Conservation (phyloP, 1,140 invertebrate species). For the Papilio polytes region DNA sequence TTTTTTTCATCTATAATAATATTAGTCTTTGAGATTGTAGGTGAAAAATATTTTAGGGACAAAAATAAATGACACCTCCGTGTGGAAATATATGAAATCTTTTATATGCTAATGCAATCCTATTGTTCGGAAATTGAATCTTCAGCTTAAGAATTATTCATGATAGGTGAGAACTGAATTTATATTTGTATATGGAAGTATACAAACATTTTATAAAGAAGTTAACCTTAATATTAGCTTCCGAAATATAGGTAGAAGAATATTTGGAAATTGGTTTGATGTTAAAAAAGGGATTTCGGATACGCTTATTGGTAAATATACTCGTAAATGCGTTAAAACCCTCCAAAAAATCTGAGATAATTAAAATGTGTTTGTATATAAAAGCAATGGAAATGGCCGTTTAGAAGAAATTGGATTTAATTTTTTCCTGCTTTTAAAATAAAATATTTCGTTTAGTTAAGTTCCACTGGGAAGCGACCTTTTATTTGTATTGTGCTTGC, state of each 20-base stretch:
- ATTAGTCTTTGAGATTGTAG: background rate
- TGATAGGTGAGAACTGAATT: slow-evolving; percentile 59
- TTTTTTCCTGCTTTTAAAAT: slow-evolving; percentile 25
- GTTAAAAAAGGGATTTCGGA: too few relatives aligned
- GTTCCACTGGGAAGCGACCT: slow-evolving; percentile 58
- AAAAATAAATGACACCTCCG: slow-evolving; percentile 69
- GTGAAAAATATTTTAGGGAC: slow-evolving; percentile 1
- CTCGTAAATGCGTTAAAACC: too few relatives aligned
- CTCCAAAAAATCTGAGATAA: too few relatives aligned
- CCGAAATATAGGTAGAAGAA: too few relatives aligned
- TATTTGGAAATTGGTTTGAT: too few relatives aligned
- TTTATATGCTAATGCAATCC: slow-evolving; percentile 82
- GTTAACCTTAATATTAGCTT: slow-evolving; percentile 29
- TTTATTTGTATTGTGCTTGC: slow-evolving; percentile 58
- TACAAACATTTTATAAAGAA: slow-evolving; percentile 30
- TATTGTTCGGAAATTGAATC: slow-evolving; percentile 83
- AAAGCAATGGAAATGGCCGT: background rate
- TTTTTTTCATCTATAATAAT: background rate
- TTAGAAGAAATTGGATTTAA: background rate
- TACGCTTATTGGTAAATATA: too few relatives aligned
- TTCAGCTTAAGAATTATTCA: slow-evolving; percentile 56
- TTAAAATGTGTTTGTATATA: too few relatives aligned
- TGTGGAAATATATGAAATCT: slow-evolving; percentile 81
- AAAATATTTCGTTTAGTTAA: slow-evolving; percentile 46
- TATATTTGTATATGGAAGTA: slow-evolving; percentile 21